Evolutionary conservation across 2,888 invertebrate genomes (phyloP).

Genomic region (Nesidiocoris tenuis): DNA sequence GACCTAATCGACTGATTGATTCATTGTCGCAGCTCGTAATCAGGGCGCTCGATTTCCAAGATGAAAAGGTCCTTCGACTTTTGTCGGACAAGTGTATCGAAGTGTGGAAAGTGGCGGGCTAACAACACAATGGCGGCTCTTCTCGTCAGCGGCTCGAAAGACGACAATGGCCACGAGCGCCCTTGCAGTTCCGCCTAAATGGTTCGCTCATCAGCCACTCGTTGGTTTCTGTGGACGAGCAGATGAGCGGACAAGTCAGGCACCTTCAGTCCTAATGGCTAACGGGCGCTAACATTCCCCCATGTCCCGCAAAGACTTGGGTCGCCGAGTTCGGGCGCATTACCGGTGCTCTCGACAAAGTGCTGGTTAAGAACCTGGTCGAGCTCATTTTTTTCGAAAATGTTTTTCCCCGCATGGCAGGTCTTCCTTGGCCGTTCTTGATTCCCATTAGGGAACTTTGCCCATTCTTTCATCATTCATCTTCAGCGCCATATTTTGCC

Average conservation of each 20-base stretch:
- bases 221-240: no score
- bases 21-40: neutral
- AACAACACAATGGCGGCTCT: neutral
- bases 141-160: no score
- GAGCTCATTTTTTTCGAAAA: neutral
- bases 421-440: no score
- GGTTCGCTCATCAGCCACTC: neutral
- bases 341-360: neutral
- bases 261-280: neutral
- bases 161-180: neutral
- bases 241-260: neutral
- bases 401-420: neutral
- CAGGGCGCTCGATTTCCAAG: neutral
- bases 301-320: neutral
- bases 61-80: neutral
- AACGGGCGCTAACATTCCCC: neutral
- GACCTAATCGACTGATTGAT: neutral
- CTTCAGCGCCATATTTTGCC: neutral
- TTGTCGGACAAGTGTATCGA: neutral
- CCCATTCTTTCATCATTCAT: neutral
- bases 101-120: neutral
- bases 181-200: neutral
- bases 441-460: neutral
- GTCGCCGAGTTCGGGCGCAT: neutral
- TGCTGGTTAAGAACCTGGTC: neutral